Conservation (phyloP, 2,113 vertebrate species). For the Hyaena hyaena region DNA sequence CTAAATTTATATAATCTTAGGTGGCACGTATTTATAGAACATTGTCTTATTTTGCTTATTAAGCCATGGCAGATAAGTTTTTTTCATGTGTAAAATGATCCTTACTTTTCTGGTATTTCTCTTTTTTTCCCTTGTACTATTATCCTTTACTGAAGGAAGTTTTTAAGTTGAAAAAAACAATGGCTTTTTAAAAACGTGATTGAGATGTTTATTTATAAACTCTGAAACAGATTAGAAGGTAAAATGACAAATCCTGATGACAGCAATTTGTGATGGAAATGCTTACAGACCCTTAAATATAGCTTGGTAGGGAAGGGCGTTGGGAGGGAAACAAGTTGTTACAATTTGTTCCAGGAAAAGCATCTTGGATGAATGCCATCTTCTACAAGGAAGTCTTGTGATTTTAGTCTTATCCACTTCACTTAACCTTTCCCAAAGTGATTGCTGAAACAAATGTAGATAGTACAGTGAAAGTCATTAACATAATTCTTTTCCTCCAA, state of each 20-base stretch:
- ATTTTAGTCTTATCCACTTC: constrained; percentile 52
- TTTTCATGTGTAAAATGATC: not conserved
- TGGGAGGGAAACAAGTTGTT: not conserved
- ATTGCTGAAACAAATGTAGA: constrained; percentile 2
- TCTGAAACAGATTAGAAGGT: constrained; percentile 49
- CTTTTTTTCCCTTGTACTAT: not conserved
- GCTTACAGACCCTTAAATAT: constrained; percentile 58
- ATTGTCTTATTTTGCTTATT: constrained; percentile 32
- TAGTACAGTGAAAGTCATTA: not conserved
- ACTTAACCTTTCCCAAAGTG: constrained; percentile 51
- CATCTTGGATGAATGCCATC: constrained; percentile 69
- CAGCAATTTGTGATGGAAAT: constrained; percentile 48
- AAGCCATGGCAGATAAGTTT: not conserved
- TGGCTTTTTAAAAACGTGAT: constrained; percentile 2
- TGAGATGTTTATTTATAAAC: constrained; percentile 52
- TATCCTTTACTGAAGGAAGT: constrained; percentile 36
- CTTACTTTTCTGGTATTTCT: constrained; percentile 16
- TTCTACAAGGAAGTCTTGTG: constrained; percentile 50
- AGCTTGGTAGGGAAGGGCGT: constrained; percentile 51
- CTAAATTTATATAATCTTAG: not conserved
- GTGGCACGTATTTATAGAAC: not conserved
- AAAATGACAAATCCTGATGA: constrained; percentile 56
- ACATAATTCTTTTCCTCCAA: constrained; percentile 8
- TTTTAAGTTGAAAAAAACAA: constrained; percentile 58
- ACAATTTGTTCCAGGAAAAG: constrained; percentile 75